phyloP scores from a whole-genome alignment of 2,113 vertebrate genomes.

The Aramus guarauna region DNA sequence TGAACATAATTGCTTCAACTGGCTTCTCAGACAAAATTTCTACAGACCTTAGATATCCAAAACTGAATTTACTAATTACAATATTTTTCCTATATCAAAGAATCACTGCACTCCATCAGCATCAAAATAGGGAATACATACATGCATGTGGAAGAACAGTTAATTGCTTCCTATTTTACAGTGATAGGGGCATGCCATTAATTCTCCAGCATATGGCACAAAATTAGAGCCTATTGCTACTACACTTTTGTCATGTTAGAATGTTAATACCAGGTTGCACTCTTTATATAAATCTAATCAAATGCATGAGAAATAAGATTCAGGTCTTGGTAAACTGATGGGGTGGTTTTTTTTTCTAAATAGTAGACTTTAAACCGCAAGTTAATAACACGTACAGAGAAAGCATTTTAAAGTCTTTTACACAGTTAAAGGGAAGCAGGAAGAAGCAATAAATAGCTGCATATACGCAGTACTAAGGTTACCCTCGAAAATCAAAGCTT shows the following conservation, averaged over 20 bases:
- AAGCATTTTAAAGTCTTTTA: background rate
- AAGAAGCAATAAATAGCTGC: background rate
- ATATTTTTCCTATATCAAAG: background rate
- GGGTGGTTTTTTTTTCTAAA: background rate
- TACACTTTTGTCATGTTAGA: background rate
- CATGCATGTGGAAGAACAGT: background rate
- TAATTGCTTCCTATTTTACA: conserved; percentile 21
- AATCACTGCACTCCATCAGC: background rate
- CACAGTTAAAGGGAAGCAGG: background rate
- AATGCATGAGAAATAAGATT: background rate
- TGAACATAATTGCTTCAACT: background rate
- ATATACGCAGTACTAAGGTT: background rate
- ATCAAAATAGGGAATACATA: background rate
- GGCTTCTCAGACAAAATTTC: background rate
- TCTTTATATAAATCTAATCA: background rate
- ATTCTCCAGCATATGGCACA: conserved; percentile 34
- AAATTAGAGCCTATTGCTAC: conserved; percentile 10
- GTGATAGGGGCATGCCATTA: background rate
- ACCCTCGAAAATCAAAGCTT: background rate
- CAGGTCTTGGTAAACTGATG: background rate
- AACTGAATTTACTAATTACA: background rate
- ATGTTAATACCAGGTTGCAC: background rate
- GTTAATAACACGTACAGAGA: background rate
- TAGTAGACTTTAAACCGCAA: background rate
- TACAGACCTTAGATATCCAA: background rate